These are phyloP conservation scores for Pyrrhia umbra DNA, from an alignment of 2,888 invertebrate species.

Conservation along the genomic window DNA sequence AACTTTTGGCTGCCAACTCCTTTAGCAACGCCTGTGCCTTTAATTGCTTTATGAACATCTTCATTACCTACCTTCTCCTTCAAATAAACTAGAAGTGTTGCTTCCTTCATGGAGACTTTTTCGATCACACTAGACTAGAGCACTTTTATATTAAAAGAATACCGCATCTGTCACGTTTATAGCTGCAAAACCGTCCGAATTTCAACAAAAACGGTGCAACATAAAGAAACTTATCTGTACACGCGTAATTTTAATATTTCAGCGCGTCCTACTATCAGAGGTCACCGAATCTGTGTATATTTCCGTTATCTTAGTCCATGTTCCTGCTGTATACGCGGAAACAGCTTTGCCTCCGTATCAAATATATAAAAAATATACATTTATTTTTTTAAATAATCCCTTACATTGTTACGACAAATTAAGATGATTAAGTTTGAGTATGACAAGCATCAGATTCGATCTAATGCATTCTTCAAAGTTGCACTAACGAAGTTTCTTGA, in stretches of 20 bases:
- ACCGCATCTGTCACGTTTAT: not conserved
- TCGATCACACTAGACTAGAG: not conserved
- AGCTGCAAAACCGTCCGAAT: not conserved
- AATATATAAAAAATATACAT: not conserved
- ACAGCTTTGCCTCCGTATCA: slow-evolving; percentile 5
- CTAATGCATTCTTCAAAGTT: not conserved
- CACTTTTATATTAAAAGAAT: not conserved
- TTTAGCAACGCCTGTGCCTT: no score
- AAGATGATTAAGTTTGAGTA: no score
- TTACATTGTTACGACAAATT: not conserved
- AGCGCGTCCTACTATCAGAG: slow-evolving; percentile 36
- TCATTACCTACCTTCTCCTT: no score
- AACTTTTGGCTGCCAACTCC: no score
- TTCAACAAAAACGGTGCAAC: not conserved
- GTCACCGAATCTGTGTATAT: slow-evolving; percentile 51
- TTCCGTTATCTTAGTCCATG: slow-evolving; percentile 49
- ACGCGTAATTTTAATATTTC: slow-evolving; percentile 38
- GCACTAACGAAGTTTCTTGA: not conserved
- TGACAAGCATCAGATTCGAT: not conserved
- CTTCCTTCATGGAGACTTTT: not conserved
- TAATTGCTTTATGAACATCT: no score
- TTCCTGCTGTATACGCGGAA: slow-evolving; percentile 49
- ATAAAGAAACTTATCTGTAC: slow-evolving; percentile 26
- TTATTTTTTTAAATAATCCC: not conserved
- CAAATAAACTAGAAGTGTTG: no score